These are phyloP conservation scores for Bilobella aurantiaca DNA, from an alignment of 1,140 invertebrate species.

Conservation along the genomic window DNA sequence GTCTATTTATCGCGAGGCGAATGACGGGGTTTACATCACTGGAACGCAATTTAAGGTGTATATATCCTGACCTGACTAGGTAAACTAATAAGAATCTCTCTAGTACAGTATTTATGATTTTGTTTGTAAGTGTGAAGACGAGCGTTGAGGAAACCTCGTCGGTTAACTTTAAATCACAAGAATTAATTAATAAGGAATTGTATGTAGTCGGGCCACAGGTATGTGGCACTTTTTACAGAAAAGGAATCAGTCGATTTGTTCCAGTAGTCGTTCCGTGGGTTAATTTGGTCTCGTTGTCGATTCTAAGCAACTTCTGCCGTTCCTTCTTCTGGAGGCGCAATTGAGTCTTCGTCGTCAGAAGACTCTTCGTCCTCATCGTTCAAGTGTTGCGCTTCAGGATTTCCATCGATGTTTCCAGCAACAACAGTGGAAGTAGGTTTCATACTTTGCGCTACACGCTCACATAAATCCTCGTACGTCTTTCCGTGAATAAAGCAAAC, in stretches of 20 bases:
- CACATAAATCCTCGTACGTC: constrained; percentile 58
- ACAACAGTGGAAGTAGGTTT: not conserved
- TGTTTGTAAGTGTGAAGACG: too few relatives aligned
- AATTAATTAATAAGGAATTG: too few relatives aligned
- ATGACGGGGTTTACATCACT: too few relatives aligned
- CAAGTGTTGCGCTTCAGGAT: not conserved
- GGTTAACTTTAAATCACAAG: too few relatives aligned
- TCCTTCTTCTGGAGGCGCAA: not conserved
- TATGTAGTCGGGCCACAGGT: too few relatives aligned
- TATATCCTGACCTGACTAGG: too few relatives aligned
- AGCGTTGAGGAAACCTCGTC: too few relatives aligned
- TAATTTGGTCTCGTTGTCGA: not conserved
- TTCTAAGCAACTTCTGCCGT: not conserved
- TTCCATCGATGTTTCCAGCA: not conserved
- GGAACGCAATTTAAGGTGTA: too few relatives aligned
- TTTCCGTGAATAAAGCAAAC: constrained; percentile 67
- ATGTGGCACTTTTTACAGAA: too few relatives aligned
- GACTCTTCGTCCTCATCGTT: not conserved
- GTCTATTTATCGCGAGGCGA: too few relatives aligned
- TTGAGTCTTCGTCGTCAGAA: not conserved
- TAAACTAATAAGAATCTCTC: too few relatives aligned
- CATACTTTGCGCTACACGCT: constrained; percentile 14
- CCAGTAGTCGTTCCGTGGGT: not conserved
- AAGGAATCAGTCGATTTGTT: not conserved
- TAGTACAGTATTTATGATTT: too few relatives aligned